Evolutionary conservation across 2,797 vertebrate genomes (phyloP).

Genomic region (Denticeps clupeoides): DNA sequence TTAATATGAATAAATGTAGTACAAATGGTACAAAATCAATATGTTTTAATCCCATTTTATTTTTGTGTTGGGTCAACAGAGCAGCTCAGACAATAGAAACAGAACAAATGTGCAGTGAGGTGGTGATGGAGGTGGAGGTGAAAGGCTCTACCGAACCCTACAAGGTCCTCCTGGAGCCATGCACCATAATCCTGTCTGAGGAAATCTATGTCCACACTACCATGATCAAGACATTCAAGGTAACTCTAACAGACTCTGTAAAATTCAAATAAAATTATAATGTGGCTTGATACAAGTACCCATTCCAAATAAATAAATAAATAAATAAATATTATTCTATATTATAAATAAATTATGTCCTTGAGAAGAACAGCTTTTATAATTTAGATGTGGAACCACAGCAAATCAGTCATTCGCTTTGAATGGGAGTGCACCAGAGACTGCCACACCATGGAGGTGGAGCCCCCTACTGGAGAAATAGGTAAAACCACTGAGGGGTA

Average conservation of each 20-base stretch:
- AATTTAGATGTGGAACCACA: conserved; percentile 88
- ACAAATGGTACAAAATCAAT: too few species aligned
- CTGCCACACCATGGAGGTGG: conserved; percentile 70
- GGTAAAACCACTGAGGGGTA: conserved; percentile 49
- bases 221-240: conserved; percentile 68
- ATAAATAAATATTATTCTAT: too few species aligned
- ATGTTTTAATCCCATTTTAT: too few species aligned
- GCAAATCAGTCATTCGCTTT: conserved; percentile 69
- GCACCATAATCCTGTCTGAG: conserved; percentile 71
- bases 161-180: conserved; percentile 75
- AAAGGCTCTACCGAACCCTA: conserved; percentile 74
- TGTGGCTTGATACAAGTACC: too few species aligned
- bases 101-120: conserved; percentile 48
- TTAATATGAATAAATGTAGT: background rate
- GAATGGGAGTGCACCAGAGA: conserved; percentile 62
- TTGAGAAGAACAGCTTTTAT: too few species aligned
- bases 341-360: too few species aligned
- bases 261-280: too few species aligned
- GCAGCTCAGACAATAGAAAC: conserved; percentile 27
- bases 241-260: too few species aligned
- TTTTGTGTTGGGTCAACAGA: conserved; percentile 31
- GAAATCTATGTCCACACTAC: conserved; percentile 64
- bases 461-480: conserved; percentile 67
- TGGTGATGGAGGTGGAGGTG: conserved; percentile 75
- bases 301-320: too few species aligned